These are phyloP conservation scores for Sminthurides bifidus DNA, from an alignment of 1,140 invertebrate species.

Conservation along the genomic window DNA sequence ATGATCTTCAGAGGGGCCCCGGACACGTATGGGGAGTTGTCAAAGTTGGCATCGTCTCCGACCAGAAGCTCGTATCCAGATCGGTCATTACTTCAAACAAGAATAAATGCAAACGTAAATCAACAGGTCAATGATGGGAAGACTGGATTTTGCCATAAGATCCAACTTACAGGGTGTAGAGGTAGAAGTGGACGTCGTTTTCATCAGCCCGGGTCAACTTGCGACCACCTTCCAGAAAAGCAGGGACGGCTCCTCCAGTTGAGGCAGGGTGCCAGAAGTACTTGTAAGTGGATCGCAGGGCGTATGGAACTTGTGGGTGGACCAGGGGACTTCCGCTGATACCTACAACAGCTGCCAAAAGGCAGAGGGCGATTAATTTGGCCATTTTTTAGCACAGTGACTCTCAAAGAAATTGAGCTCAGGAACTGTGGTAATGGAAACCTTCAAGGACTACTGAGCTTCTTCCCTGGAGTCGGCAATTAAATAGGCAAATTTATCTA, in stretches of 20 bases:
- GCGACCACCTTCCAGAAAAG: constrained; percentile 16
- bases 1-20: constrained; percentile 23
- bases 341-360: too few relatives aligned
- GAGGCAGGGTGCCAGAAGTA: constrained; percentile 15
- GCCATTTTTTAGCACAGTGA: too few relatives aligned
- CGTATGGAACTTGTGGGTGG: too few relatives aligned
- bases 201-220: constrained; percentile 2
- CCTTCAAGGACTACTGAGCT: too few relatives aligned
- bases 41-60: neutral
- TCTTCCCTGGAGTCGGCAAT: too few relatives aligned
- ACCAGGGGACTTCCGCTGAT: too few relatives aligned
- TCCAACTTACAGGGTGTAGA: constrained; percentile 17
- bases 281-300: neutral
- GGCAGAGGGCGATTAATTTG: too few relatives aligned
- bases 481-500: too few relatives aligned
- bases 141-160: neutral
- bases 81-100: neutral
- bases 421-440: too few relatives aligned
- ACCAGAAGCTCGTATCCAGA: neutral
- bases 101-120: neutral
- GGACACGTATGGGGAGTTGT: constrained; percentile 8
- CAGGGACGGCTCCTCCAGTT: constrained; percentile 6
- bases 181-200: constrained; percentile 15
- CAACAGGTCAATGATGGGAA: neutral
- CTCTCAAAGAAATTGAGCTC: too few relatives aligned